These are phyloP conservation scores for Drosophila simulans DNA, from an alignment of 1,140 invertebrate species.

Conservation along the genomic window DNA sequence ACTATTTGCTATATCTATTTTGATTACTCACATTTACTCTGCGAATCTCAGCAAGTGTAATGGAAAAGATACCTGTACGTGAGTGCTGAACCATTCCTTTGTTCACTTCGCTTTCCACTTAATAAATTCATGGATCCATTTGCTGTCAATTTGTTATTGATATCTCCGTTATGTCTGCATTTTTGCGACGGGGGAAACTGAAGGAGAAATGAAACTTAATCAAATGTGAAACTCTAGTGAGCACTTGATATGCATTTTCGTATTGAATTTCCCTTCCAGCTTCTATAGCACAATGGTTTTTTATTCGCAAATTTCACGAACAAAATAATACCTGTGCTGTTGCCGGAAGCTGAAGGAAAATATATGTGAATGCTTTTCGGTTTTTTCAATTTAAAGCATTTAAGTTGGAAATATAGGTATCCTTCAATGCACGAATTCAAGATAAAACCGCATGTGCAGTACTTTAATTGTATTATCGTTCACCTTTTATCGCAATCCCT, in stretches of 20 bases:
- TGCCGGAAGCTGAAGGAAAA: not conserved
- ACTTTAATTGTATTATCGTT: constrained; percentile 11
- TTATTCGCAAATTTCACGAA: not conserved
- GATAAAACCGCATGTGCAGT: constrained; percentile 4
- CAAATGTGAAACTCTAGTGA: constrained; percentile 54
- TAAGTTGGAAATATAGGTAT: no score
- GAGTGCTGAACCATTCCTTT: constrained; percentile 6
- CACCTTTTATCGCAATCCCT: constrained; percentile 25
- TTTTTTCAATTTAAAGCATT: not conserved
- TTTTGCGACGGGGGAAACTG: not conserved
- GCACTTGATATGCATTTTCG: constrained; percentile 31
- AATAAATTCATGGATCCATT: constrained; percentile 31
- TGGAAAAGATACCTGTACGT: not conserved
- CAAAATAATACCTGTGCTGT: not conserved
- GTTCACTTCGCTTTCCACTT: constrained; percentile 31
- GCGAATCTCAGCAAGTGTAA: not conserved
- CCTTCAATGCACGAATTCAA: not conserved
- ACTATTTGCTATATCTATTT: not conserved
- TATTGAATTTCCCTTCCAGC: constrained; percentile 23
- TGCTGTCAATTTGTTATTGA: constrained; percentile 32
- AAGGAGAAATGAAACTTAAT: constrained; percentile 24
- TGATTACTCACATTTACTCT: not conserved
- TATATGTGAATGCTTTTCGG: not conserved
- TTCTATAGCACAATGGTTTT: constrained; percentile 17
- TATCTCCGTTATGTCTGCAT: constrained; percentile 16